Base-by-base conservation (phyloP, 2,113 vertebrate species). In the Merops nubicus region DNA sequence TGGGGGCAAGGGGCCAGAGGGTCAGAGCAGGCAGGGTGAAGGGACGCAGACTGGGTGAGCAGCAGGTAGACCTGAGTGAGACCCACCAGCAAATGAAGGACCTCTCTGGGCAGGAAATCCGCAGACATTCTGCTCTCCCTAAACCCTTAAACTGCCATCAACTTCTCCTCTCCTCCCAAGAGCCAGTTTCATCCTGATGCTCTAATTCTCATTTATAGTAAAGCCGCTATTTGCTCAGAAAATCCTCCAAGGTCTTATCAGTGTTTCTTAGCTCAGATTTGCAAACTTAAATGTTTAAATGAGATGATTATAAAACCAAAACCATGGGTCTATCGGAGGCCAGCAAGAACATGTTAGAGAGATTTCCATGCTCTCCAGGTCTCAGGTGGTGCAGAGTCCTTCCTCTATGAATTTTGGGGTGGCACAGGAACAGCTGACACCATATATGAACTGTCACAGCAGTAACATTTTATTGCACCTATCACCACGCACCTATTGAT, bases 401-500 rank as follows among this genome's bases (percentile, higher is more conserved):
- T 45, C 62, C 15, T 25, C 68, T 51, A 8, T 14, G 11, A 36
- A 8, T 42, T 65, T 60, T 40, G 29, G 26, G 63, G 23, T 29
- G 43, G 22, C 73, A 11, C 22, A 19, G 60, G 63, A 51, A 7
- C 20, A 65, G 18, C 26, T 89, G 9, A 12, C 20, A 31, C 4
- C 20, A 9, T 3, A 1, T 9, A 15, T 28, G 9, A 15, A 62
- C 47, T 50, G n/a, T 59, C 33, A 13, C 21, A 42, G 65, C 56
- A n/a, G 42, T 2, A 22, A 53, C 1, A 0, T 40, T 63, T 65
- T 14, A 8, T 29, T 63, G 19, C 26, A 4, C 20, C 36, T 43
- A 31, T 40, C 54, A 14, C 20, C 4, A 0, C 13, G 4, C 15
- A 17, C 21, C 26, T 15, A 5, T 8, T 0, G 0, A 19, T 9